Evolutionary conservation across 2,888 invertebrate genomes (phyloP), one percentile per base, ranked within the genome.

Genomic region (Matsumyia berberina): DNA sequence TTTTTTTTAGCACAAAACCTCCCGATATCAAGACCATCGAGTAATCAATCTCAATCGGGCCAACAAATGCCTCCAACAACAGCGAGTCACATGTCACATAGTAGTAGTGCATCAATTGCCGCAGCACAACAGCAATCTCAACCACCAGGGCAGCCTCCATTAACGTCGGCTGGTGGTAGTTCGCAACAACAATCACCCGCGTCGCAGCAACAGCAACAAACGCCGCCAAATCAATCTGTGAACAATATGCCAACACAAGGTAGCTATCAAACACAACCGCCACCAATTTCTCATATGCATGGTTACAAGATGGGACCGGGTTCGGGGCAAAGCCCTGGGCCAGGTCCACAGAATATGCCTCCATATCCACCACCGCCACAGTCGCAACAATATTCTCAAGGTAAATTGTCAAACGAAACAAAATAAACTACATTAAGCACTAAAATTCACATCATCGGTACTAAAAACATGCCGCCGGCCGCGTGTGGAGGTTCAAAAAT

Each of bases 21-120:
- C 95, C 96, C 97, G 93, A 97, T 98, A 96, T 97, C 98, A 91
- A 95, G 98, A 91, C 98, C 98, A 92, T 96, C 97, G 90, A 97
- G 97, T 92, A 94, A 95, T 91, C 95, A 94, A 88, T 93, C 95
- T 93, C 91, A 95, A 93, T 94, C 93, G 92, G 90, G 91, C 74
- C 91, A 90, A 81, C 89, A 89, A 76, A 90, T 90, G 89, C 90
- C 89, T 33, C 89, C 90, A 49, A 86, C 87, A 80, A 88, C 91
- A 87, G 90, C 89, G 78, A 89, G 89, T 53, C 89, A 90, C 70
- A 86, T 88, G 86, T 76, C 88, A 58, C 87, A 87, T 62, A 88
- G 89, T 62, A 87, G 88, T 77, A 83, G 86, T 76, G 70, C 89
- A 87, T 89, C 90, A 89, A 81, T 88, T 90, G 86, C 90, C 88